Conservation (phyloP, 2,888 invertebrate species). For the Agrotis exclamationis region DNA sequence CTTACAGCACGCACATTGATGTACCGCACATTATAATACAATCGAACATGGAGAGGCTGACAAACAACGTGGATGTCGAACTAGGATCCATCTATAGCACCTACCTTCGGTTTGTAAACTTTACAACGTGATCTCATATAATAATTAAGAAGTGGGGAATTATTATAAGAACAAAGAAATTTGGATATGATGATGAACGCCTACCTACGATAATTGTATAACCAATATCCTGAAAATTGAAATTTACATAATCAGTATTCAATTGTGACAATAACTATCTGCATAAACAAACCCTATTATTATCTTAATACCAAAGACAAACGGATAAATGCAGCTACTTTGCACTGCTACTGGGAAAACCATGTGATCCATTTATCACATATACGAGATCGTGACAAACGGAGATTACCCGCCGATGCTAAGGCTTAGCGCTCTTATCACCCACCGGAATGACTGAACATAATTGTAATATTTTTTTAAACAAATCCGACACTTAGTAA, state of each 20-base stretch:
- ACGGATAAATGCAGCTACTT: slow-evolving; percentile 35
- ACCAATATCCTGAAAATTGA: neutral
- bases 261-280: neutral
- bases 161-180: neutral
- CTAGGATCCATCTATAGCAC: neutral
- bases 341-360: slow-evolving; percentile 63
- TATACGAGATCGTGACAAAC: slow-evolving; percentile 80
- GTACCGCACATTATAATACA: slow-evolving; percentile 49
- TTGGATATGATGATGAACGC: neutral
- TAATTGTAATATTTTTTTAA: neutral
- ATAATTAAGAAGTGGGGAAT: neutral
- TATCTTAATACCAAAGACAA: slow-evolving; percentile 36
- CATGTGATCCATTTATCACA: slow-evolving; percentile 86
- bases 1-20: slow-evolving; percentile 43
- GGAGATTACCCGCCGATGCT: slow-evolving; percentile 77
- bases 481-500: slow-evolving; percentile 19
- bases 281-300: slow-evolving; percentile 8
- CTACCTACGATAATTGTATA: neutral
- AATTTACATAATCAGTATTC: neutral
- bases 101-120: neutral
- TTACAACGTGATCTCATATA: slow-evolving; percentile 1
- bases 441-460: slow-evolving; percentile 16
- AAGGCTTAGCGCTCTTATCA: slow-evolving; percentile 57
- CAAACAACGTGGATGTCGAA: slow-evolving; percentile 8
- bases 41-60: slow-evolving; percentile 26